Percentiles rank a stretch among this genome's conserved stretches.
phyloP scores from a whole-genome alignment of 2,113 vertebrate genomes.

The Meriones unguiculatus region DNA sequence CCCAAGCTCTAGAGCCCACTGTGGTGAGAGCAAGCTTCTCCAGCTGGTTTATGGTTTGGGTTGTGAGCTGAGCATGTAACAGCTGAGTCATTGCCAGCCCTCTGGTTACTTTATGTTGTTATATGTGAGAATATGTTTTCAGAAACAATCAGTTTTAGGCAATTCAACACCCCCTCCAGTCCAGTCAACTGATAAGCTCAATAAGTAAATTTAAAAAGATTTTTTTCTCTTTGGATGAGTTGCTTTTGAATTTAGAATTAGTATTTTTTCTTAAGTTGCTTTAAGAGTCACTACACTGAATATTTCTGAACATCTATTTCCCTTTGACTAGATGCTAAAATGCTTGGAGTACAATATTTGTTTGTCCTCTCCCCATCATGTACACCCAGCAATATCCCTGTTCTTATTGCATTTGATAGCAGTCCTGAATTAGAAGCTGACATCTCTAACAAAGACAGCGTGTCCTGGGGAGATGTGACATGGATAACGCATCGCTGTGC shows the following conservation, averaged over 20 bases:
- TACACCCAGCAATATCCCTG: neutral
- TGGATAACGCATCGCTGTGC: accelerated
- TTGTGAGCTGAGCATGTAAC: neutral
- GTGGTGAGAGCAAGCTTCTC: neutral
- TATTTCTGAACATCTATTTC: neutral
- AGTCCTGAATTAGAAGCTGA: neutral
- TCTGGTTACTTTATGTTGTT: neutral
- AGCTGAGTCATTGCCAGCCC: neutral
- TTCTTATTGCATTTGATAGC: neutral
- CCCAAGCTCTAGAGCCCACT: neutral
- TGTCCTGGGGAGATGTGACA: neutral
- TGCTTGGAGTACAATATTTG: neutral
- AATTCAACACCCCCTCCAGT: neutral
- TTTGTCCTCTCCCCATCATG: neutral
- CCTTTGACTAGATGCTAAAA: neutral
- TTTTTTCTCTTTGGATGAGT: neutral
- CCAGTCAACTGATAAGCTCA: neutral
- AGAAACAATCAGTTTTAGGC: slow-evolving; percentile 8
- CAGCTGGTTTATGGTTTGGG: neutral
- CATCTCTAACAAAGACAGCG: neutral
- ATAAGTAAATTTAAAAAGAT: slow-evolving; percentile 1
- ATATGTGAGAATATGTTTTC: neutral
- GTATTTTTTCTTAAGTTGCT: neutral
- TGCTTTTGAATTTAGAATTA: neutral
- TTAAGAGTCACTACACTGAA: neutral